A percentile compares a stretch with the other conserved stretches of the same genome.
Conservation (phyloP, 2,797 vertebrate genomes). For the Natrix natrix region DNA sequence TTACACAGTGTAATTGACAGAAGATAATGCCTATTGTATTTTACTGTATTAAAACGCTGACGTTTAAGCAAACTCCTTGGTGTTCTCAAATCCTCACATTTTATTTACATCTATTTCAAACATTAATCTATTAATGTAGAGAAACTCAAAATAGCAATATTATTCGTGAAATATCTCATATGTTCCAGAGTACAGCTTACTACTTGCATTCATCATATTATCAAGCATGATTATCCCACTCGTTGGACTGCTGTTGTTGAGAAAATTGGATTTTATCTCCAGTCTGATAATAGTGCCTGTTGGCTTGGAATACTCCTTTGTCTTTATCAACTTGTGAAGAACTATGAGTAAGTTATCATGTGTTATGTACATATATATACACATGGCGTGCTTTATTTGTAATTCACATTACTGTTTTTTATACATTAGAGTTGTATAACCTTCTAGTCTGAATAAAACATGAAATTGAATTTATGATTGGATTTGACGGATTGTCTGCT, state of each 20-base stretch:
- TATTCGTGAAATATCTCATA: constrained; percentile 43
- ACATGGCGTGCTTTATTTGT: not conserved
- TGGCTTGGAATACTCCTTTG: constrained; percentile 99
- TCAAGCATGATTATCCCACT: constrained; percentile 96
- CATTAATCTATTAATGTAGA: not conserved
- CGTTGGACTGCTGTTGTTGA: constrained; percentile 98
- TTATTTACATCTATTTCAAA: not conserved
- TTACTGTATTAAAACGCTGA: not conserved
- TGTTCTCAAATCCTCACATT: not conserved
- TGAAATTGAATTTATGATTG: not conserved
- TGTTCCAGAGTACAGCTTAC: constrained; percentile 92
- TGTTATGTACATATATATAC: not conserved
- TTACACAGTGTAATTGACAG: not conserved
- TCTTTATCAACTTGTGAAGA: constrained; percentile 98
- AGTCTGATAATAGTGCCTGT: constrained; percentile 92
- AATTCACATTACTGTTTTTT: not conserved
- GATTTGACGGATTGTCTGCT: too few relatives aligned
- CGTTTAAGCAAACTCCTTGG: not conserved
- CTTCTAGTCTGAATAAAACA: not conserved
- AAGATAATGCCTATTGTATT: not conserved
- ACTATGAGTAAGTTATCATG: constrained; percentile 89
- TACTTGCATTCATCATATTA: constrained; percentile 98
- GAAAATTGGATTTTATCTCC: constrained; percentile 97
- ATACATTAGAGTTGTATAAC: not conserved
- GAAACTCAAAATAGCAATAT: not conserved